Conservation (phyloP, 2,888 invertebrate species). For the Megaustenia siamemsis region DNA sequence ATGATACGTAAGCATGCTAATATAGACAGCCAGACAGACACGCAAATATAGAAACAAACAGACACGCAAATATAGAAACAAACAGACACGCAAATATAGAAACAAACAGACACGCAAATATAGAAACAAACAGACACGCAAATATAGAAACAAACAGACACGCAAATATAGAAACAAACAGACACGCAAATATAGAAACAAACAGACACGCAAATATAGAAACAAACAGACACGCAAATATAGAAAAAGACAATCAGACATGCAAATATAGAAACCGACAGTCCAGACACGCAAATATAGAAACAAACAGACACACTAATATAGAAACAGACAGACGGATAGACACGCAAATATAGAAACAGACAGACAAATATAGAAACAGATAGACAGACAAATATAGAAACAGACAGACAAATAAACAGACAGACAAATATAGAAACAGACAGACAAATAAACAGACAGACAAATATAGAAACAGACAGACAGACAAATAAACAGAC, state of each 20-base stretch:
- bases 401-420: slow-evolving; percentile 5
- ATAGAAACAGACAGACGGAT: background rate
- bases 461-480: background rate
- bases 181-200: background rate
- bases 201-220: background rate
- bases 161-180: background rate
- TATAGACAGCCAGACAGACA: background rate
- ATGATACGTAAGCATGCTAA: background rate
- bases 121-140: background rate
- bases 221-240: slow-evolving; percentile 5
- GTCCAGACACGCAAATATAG: background rate
- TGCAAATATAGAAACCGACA: background rate
- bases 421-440: background rate
- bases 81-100: slow-evolving; percentile 31
- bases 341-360: background rate
- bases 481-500: background rate
- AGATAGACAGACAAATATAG: background rate
- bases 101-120: background rate
- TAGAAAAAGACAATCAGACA: background rate
- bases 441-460: background rate
- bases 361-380: background rate
- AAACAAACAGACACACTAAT: background rate
- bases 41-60: background rate
- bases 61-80: slow-evolving; percentile 3
- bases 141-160: background rate